These are phyloP conservation scores for Trichopria drosophilae DNA, from an alignment of 2,888 invertebrate species.

Conservation along the genomic window DNA sequence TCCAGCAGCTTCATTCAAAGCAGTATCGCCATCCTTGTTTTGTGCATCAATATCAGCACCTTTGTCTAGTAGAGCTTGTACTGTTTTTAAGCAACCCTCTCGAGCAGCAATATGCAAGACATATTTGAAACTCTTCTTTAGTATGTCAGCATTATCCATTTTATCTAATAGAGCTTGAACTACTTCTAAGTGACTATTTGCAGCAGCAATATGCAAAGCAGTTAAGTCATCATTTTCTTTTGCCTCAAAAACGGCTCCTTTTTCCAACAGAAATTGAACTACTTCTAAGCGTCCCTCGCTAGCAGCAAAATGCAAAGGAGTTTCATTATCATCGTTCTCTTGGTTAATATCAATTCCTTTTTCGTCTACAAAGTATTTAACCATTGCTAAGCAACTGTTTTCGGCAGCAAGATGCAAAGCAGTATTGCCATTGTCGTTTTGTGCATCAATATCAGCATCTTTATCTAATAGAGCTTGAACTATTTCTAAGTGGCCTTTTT, in stretches of 20 bases:
- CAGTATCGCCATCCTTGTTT: neutral
- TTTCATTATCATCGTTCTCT: too few species aligned
- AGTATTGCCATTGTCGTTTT: neutral
- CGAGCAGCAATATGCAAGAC: too few species aligned
- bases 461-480: too few species aligned
- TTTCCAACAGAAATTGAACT: too few species aligned
- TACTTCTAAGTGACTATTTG: slow-evolving; percentile 7
- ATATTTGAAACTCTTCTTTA: too few species aligned
- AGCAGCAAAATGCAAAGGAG: too few species aligned
- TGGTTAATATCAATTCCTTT: neutral
- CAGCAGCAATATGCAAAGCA: slow-evolving; percentile 9
- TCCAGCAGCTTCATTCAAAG: neutral
- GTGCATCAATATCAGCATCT: neutral
- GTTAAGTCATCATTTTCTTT: too few species aligned
- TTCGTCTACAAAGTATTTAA: neutral
- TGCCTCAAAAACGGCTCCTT: too few species aligned
- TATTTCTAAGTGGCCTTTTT: too few species aligned
- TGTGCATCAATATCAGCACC: neutral
- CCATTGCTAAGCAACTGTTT: neutral
- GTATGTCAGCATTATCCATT: slow-evolving; percentile 9
- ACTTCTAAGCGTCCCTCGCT: too few species aligned
- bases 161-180: slow-evolving; percentile 16
- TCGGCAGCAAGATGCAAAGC: slow-evolving; percentile 1
- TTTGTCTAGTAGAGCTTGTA: too few species aligned
- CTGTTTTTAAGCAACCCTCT: too few species aligned